Conservation (phyloP, 1,140 invertebrate species). For the Varroa destructor region DNA sequence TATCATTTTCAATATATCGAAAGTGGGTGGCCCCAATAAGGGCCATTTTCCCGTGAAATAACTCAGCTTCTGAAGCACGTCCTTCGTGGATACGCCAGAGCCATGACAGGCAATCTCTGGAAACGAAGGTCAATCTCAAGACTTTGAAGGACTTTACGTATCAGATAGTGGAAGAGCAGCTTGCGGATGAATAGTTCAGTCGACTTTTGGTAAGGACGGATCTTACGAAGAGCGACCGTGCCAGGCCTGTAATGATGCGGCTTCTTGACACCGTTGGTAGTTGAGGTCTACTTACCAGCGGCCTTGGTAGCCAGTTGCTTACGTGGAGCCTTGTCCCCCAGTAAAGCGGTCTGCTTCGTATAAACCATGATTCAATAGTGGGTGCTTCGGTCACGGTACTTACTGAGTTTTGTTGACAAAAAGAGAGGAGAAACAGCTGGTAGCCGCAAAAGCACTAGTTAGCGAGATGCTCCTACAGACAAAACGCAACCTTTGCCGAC, state of each 20-base stretch:
- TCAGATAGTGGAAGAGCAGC: slow-evolving; percentile 42
- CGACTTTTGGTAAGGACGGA: slow-evolving; percentile 49
- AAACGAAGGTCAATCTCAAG: slow-evolving; percentile 34
- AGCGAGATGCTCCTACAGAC: too few relatives aligned
- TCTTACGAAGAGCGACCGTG: slow-evolving; percentile 51
- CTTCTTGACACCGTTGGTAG: slow-evolving; percentile 38
- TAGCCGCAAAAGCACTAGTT: too few relatives aligned
- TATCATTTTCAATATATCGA: background rate
- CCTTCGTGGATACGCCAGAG: slow-evolving; percentile 20
- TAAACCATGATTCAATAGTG: slow-evolving; percentile 1
- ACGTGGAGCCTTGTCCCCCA: slow-evolving; percentile 44
- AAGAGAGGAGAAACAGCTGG: too few relatives aligned
- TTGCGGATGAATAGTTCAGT: slow-evolving; percentile 56
- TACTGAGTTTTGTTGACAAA: too few relatives aligned
- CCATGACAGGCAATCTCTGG: slow-evolving; percentile 31
- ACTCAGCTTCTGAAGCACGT: slow-evolving; percentile 1
- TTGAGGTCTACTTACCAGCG: slow-evolving; percentile 37
- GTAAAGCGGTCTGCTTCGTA: slow-evolving; percentile 45
- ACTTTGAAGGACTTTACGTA: slow-evolving; percentile 33
- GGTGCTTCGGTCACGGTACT: too few relatives aligned
- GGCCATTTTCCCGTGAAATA: slow-evolving; percentile 2
- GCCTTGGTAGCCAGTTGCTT: slow-evolving; percentile 45
- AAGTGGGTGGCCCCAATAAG: slow-evolving; percentile 5
- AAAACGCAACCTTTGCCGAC: too few relatives aligned
- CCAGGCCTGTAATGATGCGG: slow-evolving; percentile 39